phyloP scores from a whole-genome alignment of 2,888 invertebrate species.

The Drosophila ezoana region DNA sequence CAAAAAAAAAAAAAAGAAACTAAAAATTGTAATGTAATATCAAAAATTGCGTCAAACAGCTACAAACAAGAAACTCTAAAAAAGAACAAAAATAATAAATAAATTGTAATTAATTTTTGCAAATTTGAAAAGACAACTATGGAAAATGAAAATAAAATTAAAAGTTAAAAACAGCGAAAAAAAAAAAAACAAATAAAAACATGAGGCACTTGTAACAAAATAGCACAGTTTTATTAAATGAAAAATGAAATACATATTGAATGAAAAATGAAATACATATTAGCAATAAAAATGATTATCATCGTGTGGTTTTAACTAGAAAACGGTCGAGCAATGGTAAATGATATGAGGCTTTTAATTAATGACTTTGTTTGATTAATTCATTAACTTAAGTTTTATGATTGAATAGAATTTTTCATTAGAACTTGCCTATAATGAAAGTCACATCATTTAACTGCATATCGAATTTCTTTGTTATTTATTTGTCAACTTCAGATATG shows the following conservation, averaged over 20 bases:
- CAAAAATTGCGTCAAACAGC: conserved; percentile 32
- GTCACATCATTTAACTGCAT: no score
- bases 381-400: neutral
- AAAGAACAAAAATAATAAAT: conserved; percentile 24
- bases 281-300: conserved; percentile 61
- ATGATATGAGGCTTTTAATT: neutral
- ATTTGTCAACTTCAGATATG: neutral
- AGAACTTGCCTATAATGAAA: neutral
- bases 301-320: conserved; percentile 43
- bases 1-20: conserved; percentile 32
- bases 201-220: conserved; percentile 79
- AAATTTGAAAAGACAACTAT: conserved; percentile 53
- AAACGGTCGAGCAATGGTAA: neutral
- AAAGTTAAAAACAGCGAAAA: conserved; percentile 46
- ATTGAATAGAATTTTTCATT: neutral
- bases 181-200: conserved; percentile 45
- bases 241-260: conserved; percentile 70
- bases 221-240: conserved; percentile 78
- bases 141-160: conserved; percentile 41
- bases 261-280: conserved; percentile 69
- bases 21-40: conserved; percentile 55
- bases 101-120: conserved; percentile 50
- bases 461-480: no score
- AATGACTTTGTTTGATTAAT: neutral
- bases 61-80: conserved; percentile 22